phyloP scores from a whole-genome alignment of 2,113 vertebrate genomes.

The Erythrocebus patas region DNA sequence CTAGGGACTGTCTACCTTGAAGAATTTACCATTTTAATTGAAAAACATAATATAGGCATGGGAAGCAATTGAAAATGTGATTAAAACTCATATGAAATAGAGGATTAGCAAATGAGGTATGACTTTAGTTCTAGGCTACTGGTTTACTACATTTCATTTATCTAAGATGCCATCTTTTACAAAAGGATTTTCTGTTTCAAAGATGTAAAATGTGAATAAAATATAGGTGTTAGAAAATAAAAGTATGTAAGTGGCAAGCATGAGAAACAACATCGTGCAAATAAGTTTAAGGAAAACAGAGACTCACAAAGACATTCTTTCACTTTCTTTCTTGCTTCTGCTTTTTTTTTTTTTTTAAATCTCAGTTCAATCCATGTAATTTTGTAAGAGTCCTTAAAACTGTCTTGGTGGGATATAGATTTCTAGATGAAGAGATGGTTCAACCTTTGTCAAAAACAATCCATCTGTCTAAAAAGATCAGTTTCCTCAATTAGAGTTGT shows the following conservation, averaged over 20 bases:
- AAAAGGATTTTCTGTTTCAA: neutral
- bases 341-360: neutral
- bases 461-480: neutral
- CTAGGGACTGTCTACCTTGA: neutral
- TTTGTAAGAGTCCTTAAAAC: neutral
- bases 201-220: neutral
- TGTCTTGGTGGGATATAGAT: neutral
- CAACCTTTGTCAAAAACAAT: neutral
- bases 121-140: neutral
- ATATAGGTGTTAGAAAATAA: neutral
- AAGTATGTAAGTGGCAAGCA: neutral
- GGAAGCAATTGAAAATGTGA: neutral
- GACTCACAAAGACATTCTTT: neutral
- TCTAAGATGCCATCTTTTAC: neutral
- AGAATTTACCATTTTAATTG: neutral
- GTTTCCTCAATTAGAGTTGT: neutral
- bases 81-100: neutral
- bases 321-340: neutral
- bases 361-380: neutral
- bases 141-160: neutral
- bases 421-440: neutral
- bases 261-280: neutral
- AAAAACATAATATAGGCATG: neutral
- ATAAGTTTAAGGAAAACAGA: neutral
- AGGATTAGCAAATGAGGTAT: neutral